Base-by-base conservation (phyloP, 2,113 vertebrate species). In the Pyrgilauda ruficollis region DNA sequence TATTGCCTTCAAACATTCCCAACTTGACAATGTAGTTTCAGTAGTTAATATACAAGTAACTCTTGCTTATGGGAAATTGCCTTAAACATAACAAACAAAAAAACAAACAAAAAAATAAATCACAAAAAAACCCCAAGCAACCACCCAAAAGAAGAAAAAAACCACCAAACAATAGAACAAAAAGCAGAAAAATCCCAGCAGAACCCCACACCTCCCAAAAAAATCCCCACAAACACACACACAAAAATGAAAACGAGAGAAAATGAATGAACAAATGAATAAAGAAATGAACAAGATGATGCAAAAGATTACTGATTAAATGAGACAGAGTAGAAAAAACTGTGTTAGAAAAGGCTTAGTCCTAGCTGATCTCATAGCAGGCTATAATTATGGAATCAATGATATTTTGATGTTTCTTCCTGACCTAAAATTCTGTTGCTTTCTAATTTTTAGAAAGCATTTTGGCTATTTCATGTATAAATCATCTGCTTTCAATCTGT, bases 181-280 rank as follows among this genome's bases (percentile, higher is more conserved):
- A 62, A 35, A 24, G 6, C 30, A 31, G 21, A 30, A 31, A 31
- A 43, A 43, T 6, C 0, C 4, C 8, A 30, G 49, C 5, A 41
- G 50, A 68, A 18, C 0, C 3, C 11, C 9, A 19, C 2, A 3
- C 1, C 3, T 12, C 8, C 13, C 2, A 0, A 7, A 52, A 74
- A 52, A 33, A 33, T 28, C 5, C 16, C 16, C 5, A 21, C 14
- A 50, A 50, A 43, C 21, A 43, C 31, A 58, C 11, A 19, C 4
- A 33, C 23, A 30, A 27, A 58, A 35, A 37, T 10, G 2, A 67
- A 6, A 79, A 17, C 16, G 7, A 30, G 7, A 76, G 30, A 52
- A 41, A 79, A 69, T 19, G 2, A 79, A 70, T n/a, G 7, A 61
- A 46, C 2, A 52, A 79, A 46, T 55, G 3, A 75, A 67, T 39